phyloP scores from a whole-genome alignment of 2,797 vertebrate species.

The Lutra lutra region DNA sequence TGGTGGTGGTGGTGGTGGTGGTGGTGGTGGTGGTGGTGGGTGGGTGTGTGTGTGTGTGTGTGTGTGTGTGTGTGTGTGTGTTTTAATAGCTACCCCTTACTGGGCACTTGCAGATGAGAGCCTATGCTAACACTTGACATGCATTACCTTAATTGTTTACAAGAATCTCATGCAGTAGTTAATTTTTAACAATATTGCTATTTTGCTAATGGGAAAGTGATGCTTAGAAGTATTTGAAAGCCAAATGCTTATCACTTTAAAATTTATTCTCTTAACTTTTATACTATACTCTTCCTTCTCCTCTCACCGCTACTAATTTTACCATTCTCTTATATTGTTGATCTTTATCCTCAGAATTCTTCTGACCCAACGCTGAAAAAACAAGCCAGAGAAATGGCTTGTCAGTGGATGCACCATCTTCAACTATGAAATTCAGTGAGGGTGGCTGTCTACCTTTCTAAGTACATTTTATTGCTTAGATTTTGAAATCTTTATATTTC shows the following conservation, averaged over 20 bases:
- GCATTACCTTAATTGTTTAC: not conserved
- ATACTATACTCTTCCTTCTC: not conserved
- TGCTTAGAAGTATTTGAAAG: not conserved
- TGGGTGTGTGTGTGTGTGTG: too few species aligned
- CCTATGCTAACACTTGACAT: not conserved
- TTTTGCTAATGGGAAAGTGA: not conserved
- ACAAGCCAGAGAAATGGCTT: not conserved
- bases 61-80: too few species aligned
- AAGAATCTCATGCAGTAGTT: not conserved
- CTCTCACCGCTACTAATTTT: not conserved
- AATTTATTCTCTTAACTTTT: not conserved
- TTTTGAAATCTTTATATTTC: not conserved
- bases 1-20: too few species aligned
- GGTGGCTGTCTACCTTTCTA: not conserved
- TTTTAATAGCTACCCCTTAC: not conserved
- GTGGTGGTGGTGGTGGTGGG: too few species aligned
- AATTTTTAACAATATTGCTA: not conserved
- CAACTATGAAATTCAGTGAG: not conserved
- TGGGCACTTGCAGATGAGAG: not conserved
- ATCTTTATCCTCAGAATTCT: not conserved
- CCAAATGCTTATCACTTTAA: not conserved
- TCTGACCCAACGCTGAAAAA: not conserved
- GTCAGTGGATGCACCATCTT: not conserved
- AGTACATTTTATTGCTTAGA: not conserved
- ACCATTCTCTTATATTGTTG: not conserved